Percentiles rank a stretch among this genome's conserved stretches.
phyloP scores from a whole-genome alignment of 2,113 vertebrate species.

The Barbus barbus region DNA sequence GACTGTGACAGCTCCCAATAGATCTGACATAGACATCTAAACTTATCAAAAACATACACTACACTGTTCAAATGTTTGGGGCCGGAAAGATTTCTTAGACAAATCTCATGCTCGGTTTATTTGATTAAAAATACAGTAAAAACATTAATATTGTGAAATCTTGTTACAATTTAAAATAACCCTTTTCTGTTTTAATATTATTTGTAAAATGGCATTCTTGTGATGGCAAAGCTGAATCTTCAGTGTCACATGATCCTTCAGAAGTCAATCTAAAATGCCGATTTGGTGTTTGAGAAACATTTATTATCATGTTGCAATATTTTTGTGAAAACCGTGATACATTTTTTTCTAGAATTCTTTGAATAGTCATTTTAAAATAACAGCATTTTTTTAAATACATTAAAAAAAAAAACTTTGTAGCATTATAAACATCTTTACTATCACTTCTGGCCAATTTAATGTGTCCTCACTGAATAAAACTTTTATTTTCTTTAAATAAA shows the following conservation, averaged over 20 bases:
- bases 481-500: no score
- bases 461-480: no score
- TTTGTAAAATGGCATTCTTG: no score
- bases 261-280: no score
- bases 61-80: no score
- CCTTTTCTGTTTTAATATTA: no score
- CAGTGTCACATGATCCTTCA: not conserved
- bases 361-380: not conserved
- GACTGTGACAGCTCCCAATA: not conserved
- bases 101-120: not conserved
- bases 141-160: no score
- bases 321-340: not conserved
- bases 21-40: not conserved
- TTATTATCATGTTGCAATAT: no score
- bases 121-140: not conserved
- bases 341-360: not conserved
- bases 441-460: not conserved
- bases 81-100: not conserved
- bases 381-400: no score
- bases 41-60: conserved; percentile 8
- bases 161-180: no score
- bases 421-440: not conserved
- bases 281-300: no score
- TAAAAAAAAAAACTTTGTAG: not conserved
- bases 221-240: no score